A percentile compares a stretch with the other conserved stretches of the same genome.
These are phyloP conservation scores for Pseudolaguvia tuberculata DNA, from an alignment of 2,113 vertebrate genomes.

Conservation along the genomic window DNA sequence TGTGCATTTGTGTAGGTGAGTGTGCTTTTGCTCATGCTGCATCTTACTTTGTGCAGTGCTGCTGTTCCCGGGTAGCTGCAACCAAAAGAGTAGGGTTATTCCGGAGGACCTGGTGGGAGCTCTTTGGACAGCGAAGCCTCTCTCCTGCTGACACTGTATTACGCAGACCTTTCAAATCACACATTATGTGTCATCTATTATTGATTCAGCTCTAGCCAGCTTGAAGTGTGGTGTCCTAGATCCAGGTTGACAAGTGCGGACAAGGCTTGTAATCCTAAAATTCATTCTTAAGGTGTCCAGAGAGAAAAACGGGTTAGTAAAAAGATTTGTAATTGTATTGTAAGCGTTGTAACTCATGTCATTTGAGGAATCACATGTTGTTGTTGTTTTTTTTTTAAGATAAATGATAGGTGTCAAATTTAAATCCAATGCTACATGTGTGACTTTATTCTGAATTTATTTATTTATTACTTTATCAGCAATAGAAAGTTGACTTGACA, in stretches of 20 bases:
- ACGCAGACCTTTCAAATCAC: constrained; percentile 58
- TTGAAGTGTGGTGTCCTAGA: constrained; percentile 42
- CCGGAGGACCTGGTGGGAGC: constrained; percentile 39
- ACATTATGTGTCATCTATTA: constrained; percentile 71
- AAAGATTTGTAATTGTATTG: too few relatives aligned
- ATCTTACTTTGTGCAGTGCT: constrained; percentile 7
- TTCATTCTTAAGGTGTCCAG: constrained; percentile 9
- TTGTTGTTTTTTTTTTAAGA: not conserved
- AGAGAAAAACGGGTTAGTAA: not conserved
- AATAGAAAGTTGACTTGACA: too few relatives aligned
- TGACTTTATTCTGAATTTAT: not conserved
- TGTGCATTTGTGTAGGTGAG: constrained; percentile 18
- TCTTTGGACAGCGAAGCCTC: constrained; percentile 52
- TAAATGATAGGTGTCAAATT: not conserved
- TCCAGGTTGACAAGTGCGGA: constrained; percentile 19
- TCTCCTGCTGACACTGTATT: constrained; percentile 56
- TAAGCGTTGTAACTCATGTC: not conserved
- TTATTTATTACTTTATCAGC: not conserved
- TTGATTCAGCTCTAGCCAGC: constrained; percentile 63
- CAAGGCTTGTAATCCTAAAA: constrained; percentile 27
- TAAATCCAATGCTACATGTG: not conserved
- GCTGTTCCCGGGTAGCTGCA: constrained; percentile 29
- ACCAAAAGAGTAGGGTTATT: constrained; percentile 38
- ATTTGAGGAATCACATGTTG: not conserved
- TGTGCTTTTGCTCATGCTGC: constrained; percentile 8